Conservation (phyloP, 2,888 invertebrate genomes). For the Caenorhabditis sp. region DNA sequence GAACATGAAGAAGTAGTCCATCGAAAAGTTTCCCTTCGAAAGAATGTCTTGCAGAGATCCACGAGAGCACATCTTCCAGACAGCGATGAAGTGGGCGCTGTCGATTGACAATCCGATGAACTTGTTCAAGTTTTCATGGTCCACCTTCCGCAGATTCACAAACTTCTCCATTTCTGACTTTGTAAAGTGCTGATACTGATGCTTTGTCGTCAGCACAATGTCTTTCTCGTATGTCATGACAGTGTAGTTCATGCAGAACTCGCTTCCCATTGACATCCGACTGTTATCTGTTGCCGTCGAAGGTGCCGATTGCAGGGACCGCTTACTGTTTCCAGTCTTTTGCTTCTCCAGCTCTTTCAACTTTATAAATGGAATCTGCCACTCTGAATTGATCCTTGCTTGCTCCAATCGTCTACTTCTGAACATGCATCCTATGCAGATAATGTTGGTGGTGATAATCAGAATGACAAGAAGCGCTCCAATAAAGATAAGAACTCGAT, state of each 20-base stretch:
- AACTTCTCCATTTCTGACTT: conserved; percentile 53
- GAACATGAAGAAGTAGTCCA: conserved; percentile 74
- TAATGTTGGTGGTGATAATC: conserved; percentile 24
- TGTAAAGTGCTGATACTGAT: conserved; percentile 29
- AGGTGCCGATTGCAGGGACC: conserved; percentile 32
- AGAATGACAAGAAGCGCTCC: conserved; percentile 41
- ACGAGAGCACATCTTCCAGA: conserved; percentile 78
- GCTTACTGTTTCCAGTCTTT: conserved; percentile 14
- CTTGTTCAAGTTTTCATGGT: conserved; percentile 69
- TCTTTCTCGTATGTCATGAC: conserved; percentile 61
- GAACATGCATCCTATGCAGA: conserved; percentile 25
- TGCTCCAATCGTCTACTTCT: conserved; percentile 43
- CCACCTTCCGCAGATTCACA: conserved; percentile 35
- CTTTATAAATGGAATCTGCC: conserved; percentile 61
- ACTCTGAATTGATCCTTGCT: conserved; percentile 65
- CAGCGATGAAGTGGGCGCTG: conserved; percentile 66
- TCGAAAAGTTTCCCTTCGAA: conserved; percentile 66
- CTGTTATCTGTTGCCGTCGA: conserved; percentile 21
- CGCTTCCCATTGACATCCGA: conserved; percentile 26
- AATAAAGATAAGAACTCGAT: conserved; percentile 57
- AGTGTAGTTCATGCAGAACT: conserved; percentile 50
- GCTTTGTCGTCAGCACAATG: conserved; percentile 60
- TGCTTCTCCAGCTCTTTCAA: conserved; percentile 46
- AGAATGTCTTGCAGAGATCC: conserved; percentile 69
- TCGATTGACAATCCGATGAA: conserved; percentile 80